phyloP scores from a whole-genome alignment of 2,888 invertebrate species.

The Melanophora roralis region DNA sequence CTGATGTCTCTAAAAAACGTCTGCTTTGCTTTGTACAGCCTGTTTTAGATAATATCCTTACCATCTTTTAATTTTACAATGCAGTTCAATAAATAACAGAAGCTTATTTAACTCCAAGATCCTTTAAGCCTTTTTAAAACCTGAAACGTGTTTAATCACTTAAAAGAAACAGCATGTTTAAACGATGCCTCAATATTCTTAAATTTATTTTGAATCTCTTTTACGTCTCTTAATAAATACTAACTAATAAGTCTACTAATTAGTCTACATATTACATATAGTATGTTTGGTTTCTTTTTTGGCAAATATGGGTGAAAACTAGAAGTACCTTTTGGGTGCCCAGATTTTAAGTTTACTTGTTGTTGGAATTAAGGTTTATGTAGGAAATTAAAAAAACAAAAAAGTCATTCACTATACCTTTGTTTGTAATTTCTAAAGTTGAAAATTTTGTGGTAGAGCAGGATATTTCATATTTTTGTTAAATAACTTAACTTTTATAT shows the following conservation, averaged over 20 bases:
- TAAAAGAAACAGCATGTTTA: too few relatives aligned
- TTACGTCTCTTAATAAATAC: background rate
- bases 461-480: background rate
- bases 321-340: background rate
- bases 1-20: too few relatives aligned
- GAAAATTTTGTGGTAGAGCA: background rate
- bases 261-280: background rate
- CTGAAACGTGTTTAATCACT: too few relatives aligned
- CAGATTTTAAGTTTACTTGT: slow-evolving; percentile 10
- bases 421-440: background rate
- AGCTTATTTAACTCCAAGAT: too few relatives aligned
- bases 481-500: background rate
- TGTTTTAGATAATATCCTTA: too few relatives aligned
- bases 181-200: too few relatives aligned
- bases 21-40: too few relatives aligned
- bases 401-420: background rate
- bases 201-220: background rate
- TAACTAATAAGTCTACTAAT: too few relatives aligned
- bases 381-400: too few relatives aligned
- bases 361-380: background rate
- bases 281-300: background rate
- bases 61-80: too few relatives aligned
- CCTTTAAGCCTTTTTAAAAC: too few relatives aligned
- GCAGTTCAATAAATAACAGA: too few relatives aligned
- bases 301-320: slow-evolving; percentile 7